Evolutionary conservation across 1,140 invertebrate genomes (phyloP), one percentile per base, ranked within the genome.

Genomic region (Vollenhovia emeryi): DNA sequence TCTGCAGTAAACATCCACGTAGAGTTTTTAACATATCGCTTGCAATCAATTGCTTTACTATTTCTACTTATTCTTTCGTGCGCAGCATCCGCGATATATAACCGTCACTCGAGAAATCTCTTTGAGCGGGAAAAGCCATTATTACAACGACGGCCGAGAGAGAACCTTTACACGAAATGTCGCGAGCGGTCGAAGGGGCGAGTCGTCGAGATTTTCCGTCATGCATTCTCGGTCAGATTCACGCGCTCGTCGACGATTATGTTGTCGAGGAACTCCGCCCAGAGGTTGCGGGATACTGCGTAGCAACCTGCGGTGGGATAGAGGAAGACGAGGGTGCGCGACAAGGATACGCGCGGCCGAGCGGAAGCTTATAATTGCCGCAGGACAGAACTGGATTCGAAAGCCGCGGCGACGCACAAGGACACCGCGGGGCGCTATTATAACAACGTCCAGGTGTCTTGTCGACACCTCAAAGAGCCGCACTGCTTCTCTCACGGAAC

Each of bases 311-410:
- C 48, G 62, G 62, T 13, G 36, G 69, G 55, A 48, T 24, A 79
- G 80, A 85, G 52, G 33, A 66, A 55, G 55, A 66, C 48, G 55
- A 48, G 48, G 15, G 3, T n/a, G 30, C 13, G 13, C 13, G 13
- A n/a, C 48, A 52, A 33, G 43, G 52, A 66, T 78, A 80, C 59
- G 57, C 73, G 73, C 82, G 82, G 13, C 76, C 82, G 60, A 89
- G 90, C 90, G 89, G 90, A 91, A 91, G 87, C 87, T 78, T 87
- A 87, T 91, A 91, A 91, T 91, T 91, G 89, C 85, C 62, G 55
- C 15, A 36, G 62, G 59, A 80, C 71, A 59, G 57, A 84, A 85
- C 76, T 80, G 52, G 55, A 87, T 86, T 74, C 52, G 62, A 69
- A 69, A 60, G 40, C 64, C 71, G 48, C 40, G 64, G 60, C 66